Conservation (phyloP, 2,113 vertebrate species). For the Oxyura jamaicensis region DNA sequence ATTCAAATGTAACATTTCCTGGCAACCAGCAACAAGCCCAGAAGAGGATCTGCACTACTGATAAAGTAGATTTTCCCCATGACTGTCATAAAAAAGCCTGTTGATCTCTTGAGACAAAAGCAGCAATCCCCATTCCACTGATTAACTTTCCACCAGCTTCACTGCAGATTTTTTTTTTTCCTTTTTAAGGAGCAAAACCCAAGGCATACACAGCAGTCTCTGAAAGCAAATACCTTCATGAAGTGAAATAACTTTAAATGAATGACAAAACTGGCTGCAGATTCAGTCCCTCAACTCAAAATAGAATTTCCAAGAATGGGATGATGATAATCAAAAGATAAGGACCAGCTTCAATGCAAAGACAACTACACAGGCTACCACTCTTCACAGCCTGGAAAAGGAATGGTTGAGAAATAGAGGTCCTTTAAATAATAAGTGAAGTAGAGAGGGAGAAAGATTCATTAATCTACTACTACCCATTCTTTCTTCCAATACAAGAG, state of each 20-base stretch:
- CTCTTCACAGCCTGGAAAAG: not conserved
- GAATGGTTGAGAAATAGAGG: not conserved
- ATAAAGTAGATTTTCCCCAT: not conserved
- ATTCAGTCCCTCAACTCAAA: not conserved
- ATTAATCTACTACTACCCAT: not conserved
- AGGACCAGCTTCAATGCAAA: not conserved
- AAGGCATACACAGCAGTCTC: not conserved
- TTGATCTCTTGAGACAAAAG: not conserved
- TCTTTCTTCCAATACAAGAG: not conserved
- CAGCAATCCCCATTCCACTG: not conserved
- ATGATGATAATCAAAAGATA: not conserved
- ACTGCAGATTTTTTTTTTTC: not conserved
- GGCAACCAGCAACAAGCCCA: not conserved
- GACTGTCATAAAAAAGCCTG: not conserved
- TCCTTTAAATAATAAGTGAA: not conserved
- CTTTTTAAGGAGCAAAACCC: not conserved
- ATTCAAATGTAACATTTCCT: slow-evolving; percentile 15
- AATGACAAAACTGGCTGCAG: not conserved
- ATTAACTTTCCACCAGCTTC: not conserved
- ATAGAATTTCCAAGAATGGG: not conserved
- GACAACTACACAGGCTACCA: not conserved
- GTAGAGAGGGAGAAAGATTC: not conserved
- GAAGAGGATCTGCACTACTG: not conserved
- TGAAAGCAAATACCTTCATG: not conserved
- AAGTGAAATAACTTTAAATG: not conserved